Base-by-base conservation (phyloP, 2,113 vertebrate species). In the Hemibagrus wyckioides region DNA sequence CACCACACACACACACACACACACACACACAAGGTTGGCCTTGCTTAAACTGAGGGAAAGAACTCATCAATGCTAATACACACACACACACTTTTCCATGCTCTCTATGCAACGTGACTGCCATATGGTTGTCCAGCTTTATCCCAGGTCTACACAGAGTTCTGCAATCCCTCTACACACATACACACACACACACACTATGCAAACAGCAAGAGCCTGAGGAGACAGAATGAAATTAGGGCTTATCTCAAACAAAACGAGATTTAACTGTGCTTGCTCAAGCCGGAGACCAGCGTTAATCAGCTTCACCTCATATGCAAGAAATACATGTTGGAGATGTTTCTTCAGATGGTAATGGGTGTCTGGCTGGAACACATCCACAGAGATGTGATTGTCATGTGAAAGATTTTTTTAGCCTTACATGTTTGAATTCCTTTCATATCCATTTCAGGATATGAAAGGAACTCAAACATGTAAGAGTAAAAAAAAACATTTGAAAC, bases 141-240 rank as follows among this genome's bases (percentile, higher is more conserved):
- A 39, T 36, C 48, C 48, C 82, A 71, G 65, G 33, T 39, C 65
- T 48, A 39, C 48, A 56, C 50, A 39, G 30, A 83, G 50, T 33
- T 28, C 67, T 28, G 50, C 65, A 84, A 76, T 59, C 33, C 57
- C 83, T 85, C 33, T 28, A 80, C 75, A 79, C 75, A 79, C 75
- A 79, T 10, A 75, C 71, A 75, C 71, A 75, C 75, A 52, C 75
- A 77, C 44, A 77, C 48, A 50, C 73, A 36, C 83, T 84, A 25
- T 28, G 23, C 67, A 73, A 75, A 73, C 36, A 75, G 15, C 23
- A 21, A 7, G 25, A 21, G 54, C 52, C 54, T 21, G 30, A 83
- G 15, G 63, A 69, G 30, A 25, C n/a, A 83, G 30, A 83, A 65
- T 50, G 63, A 83, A 69, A 83, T 69, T 36, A 83, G n/a, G 21